Base-by-base conservation (phyloP, 1,140 invertebrate species). In the Macrostomum lignano region DNA sequence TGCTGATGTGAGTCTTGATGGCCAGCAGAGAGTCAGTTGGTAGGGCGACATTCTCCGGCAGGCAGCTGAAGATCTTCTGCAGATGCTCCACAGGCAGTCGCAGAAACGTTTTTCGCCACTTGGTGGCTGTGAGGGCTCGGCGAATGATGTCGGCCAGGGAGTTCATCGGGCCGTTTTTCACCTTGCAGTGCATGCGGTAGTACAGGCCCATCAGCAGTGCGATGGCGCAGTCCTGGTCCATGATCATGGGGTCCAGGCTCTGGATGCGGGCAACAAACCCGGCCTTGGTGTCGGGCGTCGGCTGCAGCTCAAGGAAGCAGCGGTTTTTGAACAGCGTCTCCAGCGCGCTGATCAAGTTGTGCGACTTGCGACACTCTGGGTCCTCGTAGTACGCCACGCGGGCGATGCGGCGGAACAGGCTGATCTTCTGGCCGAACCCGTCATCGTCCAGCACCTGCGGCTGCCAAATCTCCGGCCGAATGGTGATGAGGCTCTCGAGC, bases 361-460 rank as follows among this genome's bases (percentile, higher is more conserved):
- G 19, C 7, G 14, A 28, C 4, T 15, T 28, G 7, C 26, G 15
- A 9, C 26, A 28, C 7, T 28, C 26, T 3, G 26, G 26, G 19
- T 28, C 26, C 7, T 28, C 26, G 9, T 28, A 28, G 4, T 15
- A 28, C 5, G 26, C 26, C 15, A 28, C 26, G 14, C 9, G 15
- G 15, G 26, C 26, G 5, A 28, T 28, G 15, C 26, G 15, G 9
- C 19, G 15, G 19, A 28, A 28, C 5, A 28, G 9, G 4, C 14
- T 15, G 19, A 5, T 15, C 7, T 7, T 17, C 15, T 28, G 15
- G 15, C 26, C 26, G 19, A 15, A 15, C 19, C 19, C 19, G 19
- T 28, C 26, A 7, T 28, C 26, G 19, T 28, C 26, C 9, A 28
- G 19, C 9, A 15, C 19, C 15, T 28, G 19, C 19, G 26, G 26